phyloP scores from a whole-genome alignment of 2,888 invertebrate genomes.

The Notodonta dromedarius region DNA sequence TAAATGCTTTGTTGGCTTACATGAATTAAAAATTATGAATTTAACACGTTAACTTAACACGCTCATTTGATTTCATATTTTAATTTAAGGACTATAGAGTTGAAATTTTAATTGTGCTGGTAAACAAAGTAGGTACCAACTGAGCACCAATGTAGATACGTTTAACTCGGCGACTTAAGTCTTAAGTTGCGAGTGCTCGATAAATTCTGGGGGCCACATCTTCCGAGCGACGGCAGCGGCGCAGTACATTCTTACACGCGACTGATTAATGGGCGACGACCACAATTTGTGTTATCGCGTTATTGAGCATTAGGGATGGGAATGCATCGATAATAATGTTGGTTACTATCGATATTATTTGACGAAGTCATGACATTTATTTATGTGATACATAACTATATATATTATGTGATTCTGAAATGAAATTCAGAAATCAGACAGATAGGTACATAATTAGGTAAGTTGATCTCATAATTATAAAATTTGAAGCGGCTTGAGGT shows the following conservation, averaged over 20 bases:
- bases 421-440: too few relatives aligned
- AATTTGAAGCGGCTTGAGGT: too few relatives aligned
- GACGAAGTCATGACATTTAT: too few relatives aligned
- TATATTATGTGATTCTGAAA: too few relatives aligned
- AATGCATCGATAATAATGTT: slow-evolving; percentile 12
- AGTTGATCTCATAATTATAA: too few relatives aligned
- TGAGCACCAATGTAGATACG: background rate
- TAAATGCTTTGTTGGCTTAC: too few relatives aligned
- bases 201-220: slow-evolving; percentile 36
- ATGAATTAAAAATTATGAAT: too few relatives aligned
- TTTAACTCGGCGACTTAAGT: slow-evolving; percentile 1
- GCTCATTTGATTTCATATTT: background rate
- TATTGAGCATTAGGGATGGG: slow-evolving; percentile 48
- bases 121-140: too few relatives aligned
- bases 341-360: background rate
- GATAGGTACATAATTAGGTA: too few relatives aligned
- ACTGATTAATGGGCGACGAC: slow-evolving; percentile 57
- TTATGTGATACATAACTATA: too few relatives aligned
- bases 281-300: slow-evolving; percentile 64
- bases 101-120: too few relatives aligned
- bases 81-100: too few relatives aligned
- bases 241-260: slow-evolving; percentile 59
- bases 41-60: background rate
- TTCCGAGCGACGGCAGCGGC: slow-evolving; percentile 20
- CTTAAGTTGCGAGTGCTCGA: slow-evolving; percentile 18